A percentile compares a stretch with the other conserved stretches of the same genome.
Evolutionary conservation across 2,888 invertebrate species (phyloP).

Genomic region (Phania funesta): DNA sequence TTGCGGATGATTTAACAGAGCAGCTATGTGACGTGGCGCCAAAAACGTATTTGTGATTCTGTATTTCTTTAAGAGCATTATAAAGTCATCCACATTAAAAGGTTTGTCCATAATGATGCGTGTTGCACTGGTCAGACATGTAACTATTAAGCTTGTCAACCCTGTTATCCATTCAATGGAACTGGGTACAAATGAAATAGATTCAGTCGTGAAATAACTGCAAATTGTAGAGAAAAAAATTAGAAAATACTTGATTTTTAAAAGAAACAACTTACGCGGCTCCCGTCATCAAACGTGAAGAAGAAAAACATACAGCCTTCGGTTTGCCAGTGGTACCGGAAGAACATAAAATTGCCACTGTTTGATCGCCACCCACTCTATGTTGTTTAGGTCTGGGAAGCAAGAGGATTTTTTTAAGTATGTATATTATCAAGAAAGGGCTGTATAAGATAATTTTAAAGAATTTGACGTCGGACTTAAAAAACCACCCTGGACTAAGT

Average conservation of each 20-base stretch:
- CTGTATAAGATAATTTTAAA: too few relatives aligned
- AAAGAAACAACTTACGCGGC: constrained; percentile 20
- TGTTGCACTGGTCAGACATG: constrained; percentile 68
- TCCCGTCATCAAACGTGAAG: neutral
- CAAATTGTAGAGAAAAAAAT: neutral
- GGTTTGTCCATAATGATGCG: constrained; percentile 72
- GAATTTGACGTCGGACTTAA: too few relatives aligned
- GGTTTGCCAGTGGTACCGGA: constrained; percentile 63
- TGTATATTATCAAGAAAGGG: neutral
- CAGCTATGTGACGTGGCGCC: constrained; percentile 72
- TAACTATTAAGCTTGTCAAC: constrained; percentile 63
- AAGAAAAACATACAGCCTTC: constrained; percentile 50
- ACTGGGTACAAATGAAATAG: constrained; percentile 66
- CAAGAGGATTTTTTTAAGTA: neutral
- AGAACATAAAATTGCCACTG: constrained; percentile 56
- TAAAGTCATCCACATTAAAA: constrained; percentile 69
- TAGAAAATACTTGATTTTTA: neutral
- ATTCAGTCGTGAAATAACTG: constrained; percentile 49
- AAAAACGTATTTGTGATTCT: constrained; percentile 66
- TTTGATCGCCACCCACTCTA: constrained; percentile 44
- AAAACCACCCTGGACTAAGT: too few relatives aligned
- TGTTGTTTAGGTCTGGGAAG: constrained; percentile 41
- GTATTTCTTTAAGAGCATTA: constrained; percentile 72
- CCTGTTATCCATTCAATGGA: constrained; percentile 73
- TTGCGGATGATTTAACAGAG: constrained; percentile 62